Evolutionary conservation across 2,113 vertebrate genomes (phyloP), one percentile per base, ranked within the genome.

Genomic region (Eolophus roseicapilla): DNA sequence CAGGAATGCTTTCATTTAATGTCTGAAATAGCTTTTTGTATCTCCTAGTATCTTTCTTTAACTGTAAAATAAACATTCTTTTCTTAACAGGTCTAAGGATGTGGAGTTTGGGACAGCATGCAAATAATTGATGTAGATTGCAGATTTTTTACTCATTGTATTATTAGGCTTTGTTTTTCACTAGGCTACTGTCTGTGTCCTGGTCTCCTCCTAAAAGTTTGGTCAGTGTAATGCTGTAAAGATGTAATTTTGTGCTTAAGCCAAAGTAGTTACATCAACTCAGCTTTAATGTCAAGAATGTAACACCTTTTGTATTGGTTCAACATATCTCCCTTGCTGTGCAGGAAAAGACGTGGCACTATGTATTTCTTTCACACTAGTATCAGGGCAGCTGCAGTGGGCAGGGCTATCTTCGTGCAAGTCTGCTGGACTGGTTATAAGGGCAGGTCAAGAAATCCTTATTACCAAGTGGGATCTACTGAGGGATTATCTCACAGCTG

Each of bases 1-100:
- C 77, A 89, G 90, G 86, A 96, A 95, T 95, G 95, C 80, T 96
- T 97, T 97, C 65, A 87, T 96, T 96, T 92, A 62, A 68, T 69
- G 74, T 87, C 86, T 94, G 80, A 93, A 93, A 60, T 59, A 92
- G 77, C 74, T 91, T 96, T 88, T 69, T 96, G 65, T 88, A 82
- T 76, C 60, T 95, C 24, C 18, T 94, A 33, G 53, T 90, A 70
- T 85, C 77, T 93, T 79, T 86, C 50, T 86, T 76, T 53, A 76
- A 85, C 62, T 4, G 2, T 79, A 84, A 96, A 91, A 92, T 82
- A 95, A 97, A 88, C 62, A 44, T 65, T 31, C 27, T 76, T 81
- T 84, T 57, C 57, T 71, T 75, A 62, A 65, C 35, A 79, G 39
- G 57, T 89, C 69, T 65, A 39, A 81, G 25, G 62, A 93, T 57